Conservation (phyloP, 2,113 vertebrate species). For the Pteronura brasiliensis region DNA sequence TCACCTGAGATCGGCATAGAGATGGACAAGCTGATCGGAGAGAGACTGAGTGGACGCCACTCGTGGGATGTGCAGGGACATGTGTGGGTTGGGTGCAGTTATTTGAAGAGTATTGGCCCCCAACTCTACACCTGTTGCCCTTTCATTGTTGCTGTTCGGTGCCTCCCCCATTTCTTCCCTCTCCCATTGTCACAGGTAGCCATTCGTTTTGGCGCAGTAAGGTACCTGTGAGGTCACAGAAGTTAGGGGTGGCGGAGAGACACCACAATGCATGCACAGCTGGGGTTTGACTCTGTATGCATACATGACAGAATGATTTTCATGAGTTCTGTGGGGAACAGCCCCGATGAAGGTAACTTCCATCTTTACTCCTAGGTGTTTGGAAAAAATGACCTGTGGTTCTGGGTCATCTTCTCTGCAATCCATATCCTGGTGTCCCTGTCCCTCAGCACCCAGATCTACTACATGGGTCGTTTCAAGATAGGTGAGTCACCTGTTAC, state of each 20-base stretch:
- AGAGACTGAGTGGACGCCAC: neutral
- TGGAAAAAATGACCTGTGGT: constrained; percentile 86
- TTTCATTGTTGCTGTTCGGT: neutral
- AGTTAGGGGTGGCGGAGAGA: neutral
- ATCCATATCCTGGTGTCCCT: constrained; percentile 85
- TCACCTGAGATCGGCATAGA: neutral
- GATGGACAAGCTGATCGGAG: neutral
- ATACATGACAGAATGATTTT: neutral
- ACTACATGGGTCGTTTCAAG: constrained; percentile 89
- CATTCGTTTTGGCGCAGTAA: neutral
- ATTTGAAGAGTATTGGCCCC: neutral
- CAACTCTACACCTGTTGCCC: neutral
- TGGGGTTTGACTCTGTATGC: neutral
- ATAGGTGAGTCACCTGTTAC: constrained; percentile 79
- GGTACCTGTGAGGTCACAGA: neutral
- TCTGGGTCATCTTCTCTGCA: constrained; percentile 86
- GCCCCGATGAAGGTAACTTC: neutral
- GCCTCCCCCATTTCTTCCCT: neutral
- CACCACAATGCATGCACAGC: neutral
- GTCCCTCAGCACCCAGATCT: constrained; percentile 89
- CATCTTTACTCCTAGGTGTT: constrained; percentile 81
- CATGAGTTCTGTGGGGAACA: neutral
- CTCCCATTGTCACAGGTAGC: neutral
- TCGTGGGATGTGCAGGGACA: neutral
- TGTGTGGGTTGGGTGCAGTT: neutral